Evolutionary conservation across 2,888 invertebrate genomes (phyloP), one percentile per base, ranked within the genome.

Genomic region (Cerastis rubricosa): DNA sequence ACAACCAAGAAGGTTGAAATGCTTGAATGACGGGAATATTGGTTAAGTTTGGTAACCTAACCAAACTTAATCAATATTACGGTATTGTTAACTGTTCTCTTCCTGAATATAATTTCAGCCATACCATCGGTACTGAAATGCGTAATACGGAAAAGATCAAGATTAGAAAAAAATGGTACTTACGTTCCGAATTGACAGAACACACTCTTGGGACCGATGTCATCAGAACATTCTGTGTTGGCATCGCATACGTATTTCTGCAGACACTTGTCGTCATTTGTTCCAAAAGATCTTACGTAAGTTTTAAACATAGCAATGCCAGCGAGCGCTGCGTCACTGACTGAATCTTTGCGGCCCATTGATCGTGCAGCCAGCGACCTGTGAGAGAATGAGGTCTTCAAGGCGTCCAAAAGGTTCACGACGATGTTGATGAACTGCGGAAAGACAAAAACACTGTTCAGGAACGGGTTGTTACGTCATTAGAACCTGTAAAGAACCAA

Each of bases 111-210:
- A 40, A 22, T 35, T 40, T 40, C 22, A 35, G 17, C 17, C 7
- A 29, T 59, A 59, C 6, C 17, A 40, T 59, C 17, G 22, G 22
- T 49, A 40, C 19, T 1, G 25, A 14, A 43, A 29, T 25, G 29
- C 19, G 14, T 4, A 25, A 51, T 51, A 57, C 11, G 35, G 40
- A 61, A 51, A 22, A 22, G 35, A 12, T n/a, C 19, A 17, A 74
- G 14, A n/a, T 49, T 43, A 8, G 2, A 29, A 54, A 54, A 12
- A 45, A 54, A 8, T 17, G 17, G 45, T 85, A 97, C 98, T 98
- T 96, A 99, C 99, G 98, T 98, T 98, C 99, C 99, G 90, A 99
- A 97, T 95, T 99, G 99, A 92, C 99, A 99, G 97, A 99, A 98
- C 89, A 99, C 98, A 90, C 98, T 98, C 97, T 98, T 97, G 95